Conservation (phyloP, 1,140 invertebrate genomes). For the Camponotus vicinus region DNA sequence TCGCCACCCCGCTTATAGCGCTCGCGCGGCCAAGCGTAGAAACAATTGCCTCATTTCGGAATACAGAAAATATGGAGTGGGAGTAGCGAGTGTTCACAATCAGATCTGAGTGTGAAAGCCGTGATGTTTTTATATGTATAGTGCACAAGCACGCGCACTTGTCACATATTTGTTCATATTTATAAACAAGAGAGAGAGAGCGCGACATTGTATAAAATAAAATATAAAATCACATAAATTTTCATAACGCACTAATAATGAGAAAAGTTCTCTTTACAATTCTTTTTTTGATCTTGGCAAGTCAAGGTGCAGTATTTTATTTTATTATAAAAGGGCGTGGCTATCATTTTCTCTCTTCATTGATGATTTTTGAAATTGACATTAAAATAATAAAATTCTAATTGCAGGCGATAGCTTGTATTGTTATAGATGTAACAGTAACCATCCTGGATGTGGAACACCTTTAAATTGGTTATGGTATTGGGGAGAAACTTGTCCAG, state of each 20-base stretch:
- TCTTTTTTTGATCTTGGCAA: background rate
- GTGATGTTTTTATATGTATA: no score
- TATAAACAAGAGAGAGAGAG: background rate
- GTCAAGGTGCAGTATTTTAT: background rate
- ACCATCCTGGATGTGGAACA: conserved; percentile 94
- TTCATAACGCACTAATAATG: background rate
- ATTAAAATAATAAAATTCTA: background rate
- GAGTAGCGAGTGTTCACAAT: no score
- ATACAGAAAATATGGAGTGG: no score
- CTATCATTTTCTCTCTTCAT: background rate
- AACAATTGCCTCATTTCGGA: no score
- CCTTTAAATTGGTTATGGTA: conserved; percentile 95
- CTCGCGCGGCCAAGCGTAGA: no score
- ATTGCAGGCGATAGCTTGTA: conserved; percentile 86
- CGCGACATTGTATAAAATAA: background rate
- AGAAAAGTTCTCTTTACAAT: background rate
- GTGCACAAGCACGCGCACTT: no score
- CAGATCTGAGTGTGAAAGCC: no score
- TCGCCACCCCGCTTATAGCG: no score
- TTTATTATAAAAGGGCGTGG: conserved; percentile 35
- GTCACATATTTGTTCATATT: background rate
- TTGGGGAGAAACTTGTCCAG: conserved; percentile 92
- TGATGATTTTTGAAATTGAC: background rate
- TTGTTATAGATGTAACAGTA: conserved; percentile 96
- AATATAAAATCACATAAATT: background rate